phyloP scores from a whole-genome alignment of 2,113 vertebrate species.

The Brachionichthys hirsutus region DNA sequence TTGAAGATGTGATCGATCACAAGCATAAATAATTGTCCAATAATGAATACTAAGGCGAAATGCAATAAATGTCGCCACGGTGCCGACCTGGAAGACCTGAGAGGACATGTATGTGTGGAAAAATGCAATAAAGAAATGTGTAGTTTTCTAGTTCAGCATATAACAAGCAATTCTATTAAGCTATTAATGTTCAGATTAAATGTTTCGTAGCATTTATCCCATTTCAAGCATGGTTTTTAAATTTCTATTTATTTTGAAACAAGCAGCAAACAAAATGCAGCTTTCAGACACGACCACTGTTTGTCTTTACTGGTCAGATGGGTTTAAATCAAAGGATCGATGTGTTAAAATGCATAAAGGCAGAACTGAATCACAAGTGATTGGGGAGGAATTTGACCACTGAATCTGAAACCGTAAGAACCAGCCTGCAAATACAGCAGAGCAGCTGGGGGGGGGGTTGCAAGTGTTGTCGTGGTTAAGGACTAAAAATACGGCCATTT shows the following conservation, averaged over 20 bases:
- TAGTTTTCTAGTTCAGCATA: constrained; percentile 64
- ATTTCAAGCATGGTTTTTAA: constrained; percentile 20
- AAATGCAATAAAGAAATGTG: constrained; percentile 68
- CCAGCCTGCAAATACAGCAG: not conserved
- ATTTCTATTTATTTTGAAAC: constrained; percentile 18
- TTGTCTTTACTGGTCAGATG: not conserved
- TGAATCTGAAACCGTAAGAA: constrained; percentile 8
- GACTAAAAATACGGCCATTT: not conserved
- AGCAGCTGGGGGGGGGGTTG: not conserved
- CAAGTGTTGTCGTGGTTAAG: not conserved
- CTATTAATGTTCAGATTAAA: constrained; percentile 29
- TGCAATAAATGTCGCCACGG: no score
- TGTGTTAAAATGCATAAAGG: constrained; percentile 4
- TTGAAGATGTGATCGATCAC: constrained; percentile 33
- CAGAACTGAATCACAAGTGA: constrained; percentile 24
- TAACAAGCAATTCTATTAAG: constrained; percentile 27
- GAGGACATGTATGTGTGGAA: constrained; percentile 24
- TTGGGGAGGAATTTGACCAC: not conserved
- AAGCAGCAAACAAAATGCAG: not conserved
- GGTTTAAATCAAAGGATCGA: no score
- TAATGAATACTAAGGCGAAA: no score
- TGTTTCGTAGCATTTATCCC: constrained; percentile 19
- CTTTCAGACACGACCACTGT: not conserved
- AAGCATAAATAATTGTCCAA: constrained; percentile 18
- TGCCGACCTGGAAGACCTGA: no score